Evolutionary conservation across 2,113 vertebrate species (phyloP).

Genomic region (Tachycineta bicolor): DNA sequence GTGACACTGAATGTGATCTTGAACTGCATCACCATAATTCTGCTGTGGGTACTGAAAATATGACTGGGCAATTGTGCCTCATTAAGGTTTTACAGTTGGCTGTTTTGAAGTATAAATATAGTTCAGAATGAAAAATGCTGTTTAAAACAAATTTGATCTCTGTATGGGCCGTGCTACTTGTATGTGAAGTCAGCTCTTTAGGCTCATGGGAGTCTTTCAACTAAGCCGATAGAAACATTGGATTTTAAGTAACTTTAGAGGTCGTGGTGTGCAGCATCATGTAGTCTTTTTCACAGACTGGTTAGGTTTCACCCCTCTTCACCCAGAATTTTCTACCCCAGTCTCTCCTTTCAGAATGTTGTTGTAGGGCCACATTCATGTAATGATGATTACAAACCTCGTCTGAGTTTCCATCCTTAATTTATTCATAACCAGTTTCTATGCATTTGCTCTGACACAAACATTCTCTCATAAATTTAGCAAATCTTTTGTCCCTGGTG

Average conservation of each 20-base stretch:
- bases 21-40: background rate
- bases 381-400: background rate
- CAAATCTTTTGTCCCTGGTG: background rate
- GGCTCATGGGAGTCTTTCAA: background rate
- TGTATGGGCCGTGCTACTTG: background rate
- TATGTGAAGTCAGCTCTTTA: background rate
- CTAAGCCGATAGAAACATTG: background rate
- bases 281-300: background rate
- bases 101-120: slow-evolving; percentile 17
- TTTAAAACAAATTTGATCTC: background rate
- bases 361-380: background rate
- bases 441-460: background rate
- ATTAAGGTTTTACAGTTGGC: background rate
- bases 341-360: background rate
- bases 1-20: background rate
- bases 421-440: background rate
- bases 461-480: background rate
- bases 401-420: background rate
- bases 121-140: background rate
- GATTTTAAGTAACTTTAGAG: background rate
- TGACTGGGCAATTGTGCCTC: background rate
- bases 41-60: background rate
- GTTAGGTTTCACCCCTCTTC: background rate
- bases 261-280: background rate
- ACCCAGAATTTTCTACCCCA: background rate